Evolutionary conservation across 2,888 invertebrate genomes (phyloP).

Genomic region (Heterodera filipjevi): DNA sequence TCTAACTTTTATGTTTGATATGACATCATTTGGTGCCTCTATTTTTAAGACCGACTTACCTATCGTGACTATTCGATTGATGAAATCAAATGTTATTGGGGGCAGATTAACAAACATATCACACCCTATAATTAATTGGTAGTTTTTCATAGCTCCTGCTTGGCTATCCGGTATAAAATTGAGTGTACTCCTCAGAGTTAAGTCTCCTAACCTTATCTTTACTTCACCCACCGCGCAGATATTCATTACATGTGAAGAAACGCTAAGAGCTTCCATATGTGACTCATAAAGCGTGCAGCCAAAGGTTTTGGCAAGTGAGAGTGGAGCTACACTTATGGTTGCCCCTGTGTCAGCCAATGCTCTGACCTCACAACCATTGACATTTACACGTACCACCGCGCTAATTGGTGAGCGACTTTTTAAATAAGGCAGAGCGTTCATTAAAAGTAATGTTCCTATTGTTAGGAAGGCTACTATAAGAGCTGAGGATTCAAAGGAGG

Average conservation of each 20-base stretch:
- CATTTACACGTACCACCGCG: not conserved
- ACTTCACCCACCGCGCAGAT: not conserved
- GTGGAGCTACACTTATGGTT: conserved; percentile 12
- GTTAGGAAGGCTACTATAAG: not conserved
- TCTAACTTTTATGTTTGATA: not conserved
- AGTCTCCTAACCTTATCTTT: not conserved
- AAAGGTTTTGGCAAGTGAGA: not conserved
- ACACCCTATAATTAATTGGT: not conserved
- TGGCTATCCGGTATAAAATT: not conserved
- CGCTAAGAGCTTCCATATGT: not conserved
- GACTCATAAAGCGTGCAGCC: not conserved
- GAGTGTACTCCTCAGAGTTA: not conserved
- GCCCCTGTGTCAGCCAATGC: conserved; percentile 13
- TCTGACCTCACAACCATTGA: not conserved
- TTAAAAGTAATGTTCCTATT: not conserved
- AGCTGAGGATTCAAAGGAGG: not conserved
- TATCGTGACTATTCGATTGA: not conserved
- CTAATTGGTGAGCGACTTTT: not conserved
- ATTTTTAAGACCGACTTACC: not conserved
- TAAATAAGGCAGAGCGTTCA: not conserved
- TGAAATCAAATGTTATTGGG: not conserved
- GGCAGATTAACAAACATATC: not conserved
- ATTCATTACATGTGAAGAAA: not conserved
- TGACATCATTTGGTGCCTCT: not conserved
- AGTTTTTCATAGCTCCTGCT: not conserved